Base-by-base conservation (phyloP, 2,888 invertebrate species). In the Apocheima hispidaria region DNA sequence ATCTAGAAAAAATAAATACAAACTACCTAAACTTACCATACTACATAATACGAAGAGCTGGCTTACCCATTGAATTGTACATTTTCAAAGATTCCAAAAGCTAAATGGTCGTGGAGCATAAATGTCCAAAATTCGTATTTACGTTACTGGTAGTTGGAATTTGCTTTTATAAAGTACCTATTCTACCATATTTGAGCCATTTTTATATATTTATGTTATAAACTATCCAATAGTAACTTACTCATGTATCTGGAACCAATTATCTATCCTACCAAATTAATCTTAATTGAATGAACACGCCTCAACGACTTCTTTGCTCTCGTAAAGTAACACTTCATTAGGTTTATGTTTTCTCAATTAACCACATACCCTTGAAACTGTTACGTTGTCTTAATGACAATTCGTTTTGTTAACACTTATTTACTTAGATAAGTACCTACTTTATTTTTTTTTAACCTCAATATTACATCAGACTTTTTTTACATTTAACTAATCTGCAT, bases 281-380 rank as follows among this genome's bases (percentile, higher is more conserved):
- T 46, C 52, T 73, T 69, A 64, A 73, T 69, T 68, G 44, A 55
- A 46, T 55, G 44, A 51, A 65, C 59, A 67, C 60, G 36, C 59
- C 62, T 61, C 53, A 58, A 69, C 53, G 53, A 60, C n/a, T 18
- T 18, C 51, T 50, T 53, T 52, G 50, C 57, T 67, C 66, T 46
- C 18, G 65, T 72, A 65, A 72, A 72, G 69, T 64, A 72, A 68
- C 66, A 64, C 67, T 76, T 72, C 61, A 71, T 77, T 71, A 63
- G 57, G 52, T 53, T 70, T 74, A 71, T 75, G 58, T 64, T 62
- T 70, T 66, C 56, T 70, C 55, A 65, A 76, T 71, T 68, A 70
- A 66, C 49, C 10, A 10, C 16, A 28, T 38, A 28, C 44, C 58
- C 60, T 49, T 23, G 43, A 2, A 12, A 16, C 18, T 10, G 6